phyloP scores from a whole-genome alignment of 2,797 vertebrate genomes.

The Tokudaia tokunoshimensis region DNA sequence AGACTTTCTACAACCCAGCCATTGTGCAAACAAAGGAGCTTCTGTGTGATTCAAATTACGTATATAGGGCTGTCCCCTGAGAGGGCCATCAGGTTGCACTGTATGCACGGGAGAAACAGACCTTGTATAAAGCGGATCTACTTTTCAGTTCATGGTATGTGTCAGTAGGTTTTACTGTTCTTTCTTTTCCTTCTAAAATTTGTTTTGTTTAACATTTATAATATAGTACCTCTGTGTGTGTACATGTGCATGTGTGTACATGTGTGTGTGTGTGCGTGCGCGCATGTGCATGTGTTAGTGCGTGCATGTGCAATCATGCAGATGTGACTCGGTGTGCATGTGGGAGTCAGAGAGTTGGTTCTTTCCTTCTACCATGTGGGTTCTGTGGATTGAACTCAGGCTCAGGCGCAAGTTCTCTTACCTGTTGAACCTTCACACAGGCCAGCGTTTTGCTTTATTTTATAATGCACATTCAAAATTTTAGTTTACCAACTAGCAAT shows the following conservation, averaged over 20 bases:
- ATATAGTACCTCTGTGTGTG: not conserved
- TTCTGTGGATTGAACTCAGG: not conserved
- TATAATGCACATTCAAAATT: not conserved
- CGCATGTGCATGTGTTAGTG: not conserved
- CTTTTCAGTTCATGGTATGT: not conserved
- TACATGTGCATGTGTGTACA: fast-evolving
- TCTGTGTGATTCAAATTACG: constrained; percentile 52
- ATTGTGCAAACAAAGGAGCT: constrained; percentile 1
- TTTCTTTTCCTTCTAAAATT: not conserved
- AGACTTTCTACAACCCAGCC: not conserved
- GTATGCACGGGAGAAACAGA: not conserved
- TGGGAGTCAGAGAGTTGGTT: not conserved
- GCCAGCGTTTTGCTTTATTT: not conserved
- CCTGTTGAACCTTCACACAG: not conserved
- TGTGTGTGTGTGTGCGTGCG: not conserved
- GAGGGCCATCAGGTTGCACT: not conserved
- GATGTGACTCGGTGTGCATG: not conserved
- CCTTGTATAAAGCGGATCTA: not conserved
- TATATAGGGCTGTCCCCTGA: not conserved
- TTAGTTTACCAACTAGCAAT: not conserved
- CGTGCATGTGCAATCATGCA: no score
- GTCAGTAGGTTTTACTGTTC: not conserved
- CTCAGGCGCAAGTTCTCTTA: not conserved
- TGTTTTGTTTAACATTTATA: not conserved
- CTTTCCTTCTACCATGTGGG: not conserved